Base-by-base conservation (phyloP, 2,797 vertebrate species). In the Molossus molossus region DNA sequence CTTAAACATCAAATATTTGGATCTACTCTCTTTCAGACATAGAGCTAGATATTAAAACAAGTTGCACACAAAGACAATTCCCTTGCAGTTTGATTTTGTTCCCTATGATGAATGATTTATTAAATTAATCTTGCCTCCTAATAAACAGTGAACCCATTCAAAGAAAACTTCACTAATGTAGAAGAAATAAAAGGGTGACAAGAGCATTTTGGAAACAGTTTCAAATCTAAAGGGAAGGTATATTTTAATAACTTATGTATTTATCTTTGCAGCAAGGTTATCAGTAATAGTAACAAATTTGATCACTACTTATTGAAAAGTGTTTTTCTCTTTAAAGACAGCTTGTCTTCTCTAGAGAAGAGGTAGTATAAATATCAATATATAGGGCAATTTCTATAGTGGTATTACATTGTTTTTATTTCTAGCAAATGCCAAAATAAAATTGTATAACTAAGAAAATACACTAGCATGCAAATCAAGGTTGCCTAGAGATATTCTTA, bases 371-470 rank as follows among this genome's bases (percentile, higher is more conserved):
- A 77, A 45, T 13, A 77, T 95, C 94, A 87, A 65, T 60, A 89
- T 79, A n/a, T 1, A 90, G 95, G 70, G 89, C 70, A 17, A 85
- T 55, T 58, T 82, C 89, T 97, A 70, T 81, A 72, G 37, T 79
- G 91, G 20, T 81, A 45, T 50, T 75, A 86, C 13, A 17, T 79
- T 64, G 33, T 77, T 95, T 84, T 79, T 87, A 76, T 70, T 90
- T 92, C 96, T 85, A 97, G 90, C 90, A 94, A 93, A 96, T 94
- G 95, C 6, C 73, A 97, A 97, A 97, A 95, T 97, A 96, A 97
- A 97, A 96, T 77, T 90, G 80, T 93, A 27, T 94, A 96, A 97
- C 72, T 93, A 95, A 96, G 83, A 96, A 92, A 95, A 96, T 96
- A 96, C 53, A 89, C 50, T 94, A 94, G 85, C 95, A 97, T 97